Percentiles rank a stretch among this genome's conserved stretches.
Evolutionary conservation across 2,113 vertebrate species (phyloP).

Genomic region (Mirza zaza): DNA sequence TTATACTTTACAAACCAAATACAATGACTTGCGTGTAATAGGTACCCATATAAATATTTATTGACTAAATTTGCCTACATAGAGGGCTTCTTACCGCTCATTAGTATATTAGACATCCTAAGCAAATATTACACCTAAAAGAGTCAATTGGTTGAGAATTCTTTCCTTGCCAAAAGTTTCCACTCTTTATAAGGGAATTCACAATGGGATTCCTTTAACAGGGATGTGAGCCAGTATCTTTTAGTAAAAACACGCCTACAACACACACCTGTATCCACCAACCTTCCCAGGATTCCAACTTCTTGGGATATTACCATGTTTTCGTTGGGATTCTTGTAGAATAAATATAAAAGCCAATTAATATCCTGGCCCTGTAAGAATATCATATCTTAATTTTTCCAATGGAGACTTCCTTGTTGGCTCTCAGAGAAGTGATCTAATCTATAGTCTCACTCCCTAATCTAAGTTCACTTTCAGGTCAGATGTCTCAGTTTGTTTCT

Average conservation of each 20-base stretch:
- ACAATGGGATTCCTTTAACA: slow-evolving; percentile 22
- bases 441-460: slow-evolving; percentile 64
- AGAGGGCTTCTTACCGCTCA: background rate
- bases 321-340: slow-evolving; percentile 61
- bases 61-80: slow-evolving; percentile 19
- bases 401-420: slow-evolving; percentile 72
- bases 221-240: slow-evolving; percentile 49
- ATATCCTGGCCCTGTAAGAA: slow-evolving; percentile 43
- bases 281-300: slow-evolving; percentile 40
- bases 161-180: slow-evolving; percentile 42
- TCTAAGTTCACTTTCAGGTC: slow-evolving; percentile 77
- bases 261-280: slow-evolving; percentile 67
- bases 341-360: slow-evolving; percentile 70
- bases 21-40: background rate
- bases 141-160: slow-evolving; percentile 35
- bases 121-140: slow-evolving; percentile 25
- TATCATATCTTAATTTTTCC: slow-evolving; percentile 72
- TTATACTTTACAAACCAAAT: background rate
- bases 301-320: slow-evolving; percentile 60
- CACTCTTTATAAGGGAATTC: slow-evolving; percentile 55
- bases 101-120: background rate
- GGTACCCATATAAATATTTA: background rate
- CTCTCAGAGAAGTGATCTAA: slow-evolving; percentile 68
- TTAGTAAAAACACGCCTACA: slow-evolving; percentile 68
- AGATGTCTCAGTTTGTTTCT: slow-evolving; percentile 62